Conservation (phyloP, 2,113 vertebrate species). For the Capreolus pygargus region DNA sequence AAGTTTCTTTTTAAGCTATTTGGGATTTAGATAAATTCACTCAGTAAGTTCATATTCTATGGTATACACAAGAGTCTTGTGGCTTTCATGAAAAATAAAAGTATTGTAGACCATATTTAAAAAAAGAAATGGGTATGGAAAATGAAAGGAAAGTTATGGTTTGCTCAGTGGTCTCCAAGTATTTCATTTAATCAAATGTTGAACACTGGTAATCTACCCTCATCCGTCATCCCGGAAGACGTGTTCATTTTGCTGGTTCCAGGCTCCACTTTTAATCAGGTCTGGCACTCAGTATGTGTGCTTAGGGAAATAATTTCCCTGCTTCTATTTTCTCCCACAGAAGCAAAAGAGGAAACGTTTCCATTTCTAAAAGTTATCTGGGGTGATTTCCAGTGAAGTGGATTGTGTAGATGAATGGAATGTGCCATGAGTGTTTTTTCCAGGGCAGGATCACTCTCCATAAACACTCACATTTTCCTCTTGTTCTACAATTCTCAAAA, state of each 20-base stretch:
- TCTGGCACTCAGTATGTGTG: background rate
- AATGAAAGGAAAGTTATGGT: background rate
- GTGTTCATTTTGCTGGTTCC: background rate
- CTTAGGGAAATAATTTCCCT: conserved; percentile 15
- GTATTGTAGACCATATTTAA: background rate
- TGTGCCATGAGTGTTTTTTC: background rate
- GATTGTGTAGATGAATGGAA: background rate
- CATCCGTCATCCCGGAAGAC: background rate
- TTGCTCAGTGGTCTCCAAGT: background rate
- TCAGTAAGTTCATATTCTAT: background rate
- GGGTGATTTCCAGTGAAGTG: background rate
- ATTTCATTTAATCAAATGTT: background rate
- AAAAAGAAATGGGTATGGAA: background rate
- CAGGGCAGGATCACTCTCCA: too few relatives aligned
- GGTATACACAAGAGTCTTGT: background rate
- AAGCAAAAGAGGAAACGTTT: background rate
- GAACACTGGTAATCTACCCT: background rate
- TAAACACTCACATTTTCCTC: background rate
- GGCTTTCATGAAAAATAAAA: background rate
- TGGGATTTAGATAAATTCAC: background rate
- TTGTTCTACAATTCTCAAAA: background rate
- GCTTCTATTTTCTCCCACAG: background rate
- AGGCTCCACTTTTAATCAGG: background rate
- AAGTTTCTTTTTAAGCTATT: background rate
- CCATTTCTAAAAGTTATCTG: background rate